phyloP scores from a whole-genome alignment of 1,140 invertebrate species.

The Drosophila gunungcola region DNA sequence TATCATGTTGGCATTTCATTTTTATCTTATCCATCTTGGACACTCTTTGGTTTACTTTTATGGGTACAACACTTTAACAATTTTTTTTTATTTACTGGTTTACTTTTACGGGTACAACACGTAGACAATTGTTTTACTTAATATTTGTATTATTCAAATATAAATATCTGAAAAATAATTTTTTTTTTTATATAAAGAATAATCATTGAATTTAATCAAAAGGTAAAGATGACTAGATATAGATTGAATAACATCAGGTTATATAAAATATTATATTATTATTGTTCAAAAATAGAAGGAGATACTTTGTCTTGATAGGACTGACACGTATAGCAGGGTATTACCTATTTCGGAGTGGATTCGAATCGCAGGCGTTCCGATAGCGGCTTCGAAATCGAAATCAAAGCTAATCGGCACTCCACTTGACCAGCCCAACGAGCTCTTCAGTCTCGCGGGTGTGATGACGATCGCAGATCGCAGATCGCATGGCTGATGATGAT shows the following conservation, averaged over 20 bases:
- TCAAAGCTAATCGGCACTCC: conserved; percentile 39
- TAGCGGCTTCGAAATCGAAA: conserved; percentile 34
- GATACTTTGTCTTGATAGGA: neutral
- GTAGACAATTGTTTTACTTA: too few relatives aligned
- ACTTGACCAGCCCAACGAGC: conserved; percentile 15
- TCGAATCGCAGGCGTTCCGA: too few relatives aligned
- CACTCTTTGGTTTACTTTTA: neutral
- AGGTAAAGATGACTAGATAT: too few relatives aligned
- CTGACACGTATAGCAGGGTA: conserved; percentile 8
- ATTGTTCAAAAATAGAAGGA: neutral
- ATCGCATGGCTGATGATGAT: neutral
- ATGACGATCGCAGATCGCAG: conserved; percentile 4
- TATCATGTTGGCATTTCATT: neutral
- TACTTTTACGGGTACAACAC: too few relatives aligned
- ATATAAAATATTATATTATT: too few relatives aligned
- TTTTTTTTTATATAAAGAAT: too few relatives aligned
- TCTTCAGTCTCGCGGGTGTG: conserved; percentile 31
- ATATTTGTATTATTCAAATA: neutral
- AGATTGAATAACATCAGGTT: too few relatives aligned
- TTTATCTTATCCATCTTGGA: neutral
- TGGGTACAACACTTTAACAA: neutral
- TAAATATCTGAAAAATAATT: too few relatives aligned
- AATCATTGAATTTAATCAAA: too few relatives aligned
- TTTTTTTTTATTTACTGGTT: too few relatives aligned
- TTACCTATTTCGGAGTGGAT: neutral